Percentiles rank a stretch among this genome's conserved stretches.
Conservation (phyloP, 2,113 vertebrate species). For the Equus przewalskii region DNA sequence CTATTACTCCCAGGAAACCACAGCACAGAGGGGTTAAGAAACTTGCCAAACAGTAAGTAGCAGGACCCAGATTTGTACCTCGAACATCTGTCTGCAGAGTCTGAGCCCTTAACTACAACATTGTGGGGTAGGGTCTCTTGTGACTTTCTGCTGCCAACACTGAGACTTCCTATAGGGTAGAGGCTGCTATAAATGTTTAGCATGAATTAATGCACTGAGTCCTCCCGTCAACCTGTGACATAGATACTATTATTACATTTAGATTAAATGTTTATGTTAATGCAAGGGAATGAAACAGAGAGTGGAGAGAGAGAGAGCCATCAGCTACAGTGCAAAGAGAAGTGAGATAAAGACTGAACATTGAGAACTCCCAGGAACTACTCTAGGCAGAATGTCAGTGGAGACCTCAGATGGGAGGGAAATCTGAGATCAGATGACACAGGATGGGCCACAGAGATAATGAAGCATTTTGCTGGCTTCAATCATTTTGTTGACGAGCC, state of each 20-base stretch:
- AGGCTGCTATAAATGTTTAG: neutral
- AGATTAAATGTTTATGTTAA: neutral
- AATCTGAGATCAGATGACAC: neutral
- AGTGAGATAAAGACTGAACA: neutral
- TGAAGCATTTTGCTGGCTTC: neutral
- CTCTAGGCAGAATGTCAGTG: neutral
- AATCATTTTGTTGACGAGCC: neutral
- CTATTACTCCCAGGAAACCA: neutral
- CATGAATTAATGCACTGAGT: neutral
- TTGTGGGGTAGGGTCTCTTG: accelerated
- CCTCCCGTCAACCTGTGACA: neutral
- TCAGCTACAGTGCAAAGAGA: neutral
- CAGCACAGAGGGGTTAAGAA: neutral
- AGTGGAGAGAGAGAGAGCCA: neutral
- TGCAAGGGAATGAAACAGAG: neutral
- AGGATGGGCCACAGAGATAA: neutral
- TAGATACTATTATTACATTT: neutral
- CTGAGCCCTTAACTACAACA: too few relatives aligned
- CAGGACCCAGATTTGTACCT: neutral
- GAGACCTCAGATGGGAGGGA: too few relatives aligned
- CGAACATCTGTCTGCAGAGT: neutral
- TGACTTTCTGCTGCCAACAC: neutral
- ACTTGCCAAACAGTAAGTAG: neutral
- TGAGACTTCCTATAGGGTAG: neutral
- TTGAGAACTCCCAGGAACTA: neutral